Base-by-base conservation (phyloP, 2,113 vertebrate genomes). In the Condylura cristata region DNA sequence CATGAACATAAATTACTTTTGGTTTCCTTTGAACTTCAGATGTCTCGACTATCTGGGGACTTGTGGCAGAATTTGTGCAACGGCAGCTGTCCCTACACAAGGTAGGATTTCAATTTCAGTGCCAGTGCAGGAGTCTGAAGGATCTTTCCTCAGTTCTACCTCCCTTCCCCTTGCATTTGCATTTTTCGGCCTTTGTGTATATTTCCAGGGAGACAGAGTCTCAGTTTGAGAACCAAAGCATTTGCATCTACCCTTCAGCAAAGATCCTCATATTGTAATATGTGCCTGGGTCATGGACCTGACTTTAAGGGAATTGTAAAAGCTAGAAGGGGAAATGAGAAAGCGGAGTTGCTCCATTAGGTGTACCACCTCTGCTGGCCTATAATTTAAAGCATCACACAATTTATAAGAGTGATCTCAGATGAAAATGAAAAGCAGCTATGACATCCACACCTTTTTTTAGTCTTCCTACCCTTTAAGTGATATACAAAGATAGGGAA, bases 21-120 rank as follows among this genome's bases (percentile, higher is more conserved):
- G 8, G 0, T 97, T 80, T 95, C 5, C 32, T 90, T 95, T 97
- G 30, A n/a, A 46, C 97, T 97, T 86, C 95, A 99, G 98, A 99
- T 90, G 94, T 99, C 39, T 95, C 96, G 56, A 68, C 78, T 60
- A 98, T 99, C 93, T 99, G 99, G 99, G 97, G 61, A 41, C 91
- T 96, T 51, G 98, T 99, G 48, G 98, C 98, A 7, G 92, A 97
- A n/a, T 98, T 98, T 89, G 98, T 98, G 70, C 89, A 98, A 96
- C 95, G 79, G 51, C 98, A 99, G 74, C 97, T 98, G 95, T 90
- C 95, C 9, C 85, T 97, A 92, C 96, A 97, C 41, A 99, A 98
- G 98, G 99, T 99, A 93, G 94, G 96, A 51, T 44, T 86, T 61
- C 24, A 11, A 63, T 13, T 79, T 66, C 37, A 39, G 61, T 83